These are phyloP conservation scores for Leucania comma DNA, from an alignment of 2,888 invertebrate genomes.

Conservation along the genomic window DNA sequence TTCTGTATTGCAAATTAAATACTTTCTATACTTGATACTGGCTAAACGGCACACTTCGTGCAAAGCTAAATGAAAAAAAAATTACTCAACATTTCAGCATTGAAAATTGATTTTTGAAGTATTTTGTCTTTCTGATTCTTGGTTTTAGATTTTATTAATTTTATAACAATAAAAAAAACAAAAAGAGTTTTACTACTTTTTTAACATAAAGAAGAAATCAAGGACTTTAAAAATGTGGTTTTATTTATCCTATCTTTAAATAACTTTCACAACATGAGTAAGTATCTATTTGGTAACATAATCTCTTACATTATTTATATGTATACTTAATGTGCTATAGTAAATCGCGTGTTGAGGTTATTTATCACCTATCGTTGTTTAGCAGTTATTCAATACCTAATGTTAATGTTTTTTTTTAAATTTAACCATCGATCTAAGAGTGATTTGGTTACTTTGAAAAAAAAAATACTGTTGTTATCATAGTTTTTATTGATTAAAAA, in stretches of 20 bases:
- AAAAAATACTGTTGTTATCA: no score
- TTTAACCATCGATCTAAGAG: constrained; percentile 10
- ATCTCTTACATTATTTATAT: constrained; percentile 37
- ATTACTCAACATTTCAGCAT: no score
- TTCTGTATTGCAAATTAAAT: no score
- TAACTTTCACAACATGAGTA: neutral
- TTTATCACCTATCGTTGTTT: neutral
- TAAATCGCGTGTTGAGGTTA: constrained; percentile 29
- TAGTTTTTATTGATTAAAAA: no score
- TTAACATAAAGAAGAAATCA: neutral
- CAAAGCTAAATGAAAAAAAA: no score
- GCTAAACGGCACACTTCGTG: no score
- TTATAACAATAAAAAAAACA: neutral
- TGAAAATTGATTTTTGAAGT: no score
- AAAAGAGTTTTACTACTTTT: neutral
- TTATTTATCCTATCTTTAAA: constrained; percentile 29
- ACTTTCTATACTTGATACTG: no score
- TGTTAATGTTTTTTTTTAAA: constrained; percentile 25
- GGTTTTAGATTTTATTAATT: neutral
- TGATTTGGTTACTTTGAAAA: neutral
- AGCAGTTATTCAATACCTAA: constrained; percentile 18
- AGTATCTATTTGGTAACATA: constrained; percentile 31
- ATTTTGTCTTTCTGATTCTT: neutral
- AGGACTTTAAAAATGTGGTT: neutral
- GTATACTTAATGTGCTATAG: no score